Evolutionary conservation across 1,140 invertebrate species (phyloP).

Genomic region (Parasteatoda tepidariorum): DNA sequence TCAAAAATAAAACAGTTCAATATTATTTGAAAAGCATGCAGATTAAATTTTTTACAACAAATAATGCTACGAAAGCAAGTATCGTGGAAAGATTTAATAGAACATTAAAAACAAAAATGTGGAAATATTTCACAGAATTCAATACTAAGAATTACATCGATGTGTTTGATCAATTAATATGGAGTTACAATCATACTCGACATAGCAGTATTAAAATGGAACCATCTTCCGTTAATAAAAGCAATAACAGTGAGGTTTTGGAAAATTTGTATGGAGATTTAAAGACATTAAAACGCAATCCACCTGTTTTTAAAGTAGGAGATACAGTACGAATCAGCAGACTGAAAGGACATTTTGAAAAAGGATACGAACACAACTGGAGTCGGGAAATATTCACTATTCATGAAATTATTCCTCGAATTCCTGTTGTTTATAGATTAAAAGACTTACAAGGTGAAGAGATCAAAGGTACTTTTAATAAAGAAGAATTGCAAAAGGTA

Average conservation of each 20-base stretch:
- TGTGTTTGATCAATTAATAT: constrained; percentile 66
- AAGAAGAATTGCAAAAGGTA: background rate
- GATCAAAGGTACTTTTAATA: constrained; percentile 36
- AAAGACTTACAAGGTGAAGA: background rate
- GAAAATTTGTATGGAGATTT: constrained; percentile 22
- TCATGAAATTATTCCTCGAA: background rate
- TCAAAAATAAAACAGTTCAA: constrained; percentile 64
- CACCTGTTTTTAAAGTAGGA: background rate
- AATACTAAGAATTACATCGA: constrained; percentile 68
- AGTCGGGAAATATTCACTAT: constrained; percentile 26
- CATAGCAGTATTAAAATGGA: constrained; percentile 69
- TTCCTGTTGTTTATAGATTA: constrained; percentile 14
- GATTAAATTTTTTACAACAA: constrained; percentile 70
- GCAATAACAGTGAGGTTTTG: constrained; percentile 64
- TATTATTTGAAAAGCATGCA: constrained; percentile 64
- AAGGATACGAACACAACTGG: too few relatives aligned
- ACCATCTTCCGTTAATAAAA: constrained; percentile 66
- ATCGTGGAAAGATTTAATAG: constrained; percentile 70
- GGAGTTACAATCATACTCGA: constrained; percentile 68
- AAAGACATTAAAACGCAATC: background rate
- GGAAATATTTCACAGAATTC: constrained; percentile 68
- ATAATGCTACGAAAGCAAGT: constrained; percentile 68
- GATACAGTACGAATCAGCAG: background rate
- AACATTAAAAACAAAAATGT: too few relatives aligned
- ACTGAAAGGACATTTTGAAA: background rate